Evolutionary conservation across 2,888 invertebrate genomes (phyloP), one percentile per base, ranked within the genome.

Genomic region (Orthosia gracilis): DNA sequence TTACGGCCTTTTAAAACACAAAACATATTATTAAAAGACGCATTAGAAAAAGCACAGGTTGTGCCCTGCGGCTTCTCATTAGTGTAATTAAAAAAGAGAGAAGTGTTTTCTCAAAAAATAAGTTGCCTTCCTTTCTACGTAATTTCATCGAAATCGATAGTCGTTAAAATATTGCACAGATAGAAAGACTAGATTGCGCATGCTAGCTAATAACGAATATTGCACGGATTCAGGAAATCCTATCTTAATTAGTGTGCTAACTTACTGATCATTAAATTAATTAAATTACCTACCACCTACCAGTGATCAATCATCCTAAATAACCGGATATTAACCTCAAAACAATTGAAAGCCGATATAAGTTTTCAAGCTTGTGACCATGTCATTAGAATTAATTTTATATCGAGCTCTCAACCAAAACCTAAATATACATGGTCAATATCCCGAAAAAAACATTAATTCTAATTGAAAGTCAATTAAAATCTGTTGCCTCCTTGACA

Each of bases 391-490:
- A n/a, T n/a, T n/a, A n/a, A n/a, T n/a, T n/a, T n/a, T n/a, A n/a
- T n/a, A n/a, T n/a, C n/a, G n/a, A n/a, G n/a, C n/a, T n/a, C n/a
- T n/a, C n/a, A n/a, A n/a, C n/a, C n/a, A n/a, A n/a, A n/a, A n/a
- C n/a, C n/a, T n/a, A n/a, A n/a, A n/a, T n/a, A n/a, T n/a, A n/a
- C n/a, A n/a, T n/a, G n/a, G n/a, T n/a, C n/a, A n/a, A n/a, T n/a
- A n/a, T n/a, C n/a, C n/a, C n/a, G n/a, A n/a, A n/a, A n/a, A n/a
- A n/a, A n/a, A n/a, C n/a, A n/a, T n/a, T n/a, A n/a, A n/a, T n/a
- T n/a, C n/a, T n/a, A 69, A 69, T 73, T 61, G 57, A 45, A 63
- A 78, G 63, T 49, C 52, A 69, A 82, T 78, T 78, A 54, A 80
- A 73, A 78, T 81, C 66, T 73, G 55, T 63, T 78, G 21, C 31